phyloP scores from a whole-genome alignment of 2,113 vertebrate genomes.

The Megalops atlanticus region DNA sequence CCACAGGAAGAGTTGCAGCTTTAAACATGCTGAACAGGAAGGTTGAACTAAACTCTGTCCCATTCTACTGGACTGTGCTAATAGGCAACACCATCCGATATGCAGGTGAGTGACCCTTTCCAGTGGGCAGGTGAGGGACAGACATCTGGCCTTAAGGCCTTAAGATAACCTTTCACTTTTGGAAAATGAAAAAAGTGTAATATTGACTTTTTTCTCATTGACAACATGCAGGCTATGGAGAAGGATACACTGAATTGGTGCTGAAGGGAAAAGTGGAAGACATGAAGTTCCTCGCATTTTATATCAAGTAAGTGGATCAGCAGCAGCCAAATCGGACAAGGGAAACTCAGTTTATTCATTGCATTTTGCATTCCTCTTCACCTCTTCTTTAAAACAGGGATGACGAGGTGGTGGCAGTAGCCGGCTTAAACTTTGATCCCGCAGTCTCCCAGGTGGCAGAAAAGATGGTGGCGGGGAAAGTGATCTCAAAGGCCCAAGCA shows the following conservation, averaged over 20 bases:
- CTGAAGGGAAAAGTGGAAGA: constrained; percentile 75
- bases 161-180: neutral
- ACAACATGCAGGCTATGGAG: constrained; percentile 70
- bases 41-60: constrained; percentile 68
- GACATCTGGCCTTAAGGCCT: neutral
- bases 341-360: no score
- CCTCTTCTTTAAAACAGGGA: constrained; percentile 58
- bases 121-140: neutral
- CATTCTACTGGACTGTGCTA: constrained; percentile 83
- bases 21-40: constrained; percentile 75
- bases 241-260: constrained; percentile 76
- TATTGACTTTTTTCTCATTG: neutral
- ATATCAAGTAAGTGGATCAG: constrained; percentile 76
- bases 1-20: constrained; percentile 72
- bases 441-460: constrained; percentile 76
- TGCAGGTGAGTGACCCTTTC: constrained; percentile 60
- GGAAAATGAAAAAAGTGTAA: neutral
- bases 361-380: neutral
- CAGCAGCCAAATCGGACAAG: no score
- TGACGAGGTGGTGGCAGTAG: constrained; percentile 72
- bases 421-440: constrained; percentile 79
- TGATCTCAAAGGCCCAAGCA: constrained; percentile 77
- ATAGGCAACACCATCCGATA: constrained; percentile 77
- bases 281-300: constrained; percentile 77
- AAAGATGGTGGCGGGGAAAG: constrained; percentile 64